Conservation (phyloP, 2,797 vertebrate genomes). For the Onychomys torridus region DNA sequence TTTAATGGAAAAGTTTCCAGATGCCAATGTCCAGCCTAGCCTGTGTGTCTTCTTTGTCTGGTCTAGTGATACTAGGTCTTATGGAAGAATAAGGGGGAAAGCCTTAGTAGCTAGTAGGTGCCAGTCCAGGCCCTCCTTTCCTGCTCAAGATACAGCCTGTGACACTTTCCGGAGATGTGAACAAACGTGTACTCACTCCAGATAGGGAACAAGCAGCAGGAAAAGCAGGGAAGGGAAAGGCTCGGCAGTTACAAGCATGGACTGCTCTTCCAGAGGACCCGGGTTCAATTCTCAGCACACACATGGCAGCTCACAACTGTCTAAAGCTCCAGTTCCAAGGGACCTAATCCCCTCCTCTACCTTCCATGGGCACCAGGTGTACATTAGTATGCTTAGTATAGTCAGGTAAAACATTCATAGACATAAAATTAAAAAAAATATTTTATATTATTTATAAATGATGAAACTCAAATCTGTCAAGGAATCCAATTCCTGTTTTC, state of each 20-base stretch:
- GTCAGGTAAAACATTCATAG: not conserved
- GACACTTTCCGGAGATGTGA: not conserved
- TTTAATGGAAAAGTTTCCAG: not conserved
- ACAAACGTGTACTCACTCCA: not conserved
- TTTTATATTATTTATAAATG: not conserved
- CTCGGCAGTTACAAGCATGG: fast-evolving
- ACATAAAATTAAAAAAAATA: not conserved
- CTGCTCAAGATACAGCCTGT: not conserved
- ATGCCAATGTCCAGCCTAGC: not conserved
- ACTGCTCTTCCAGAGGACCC: not conserved
- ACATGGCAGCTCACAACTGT: not conserved
- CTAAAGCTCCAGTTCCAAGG: not conserved
- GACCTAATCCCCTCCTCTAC: not conserved
- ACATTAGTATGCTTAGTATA: not conserved
- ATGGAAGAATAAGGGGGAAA: not conserved
- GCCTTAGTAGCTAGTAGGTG: not conserved
- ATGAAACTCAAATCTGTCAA: constrained; percentile 15
- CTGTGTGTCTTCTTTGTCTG: not conserved
- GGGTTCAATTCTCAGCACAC: not conserved
- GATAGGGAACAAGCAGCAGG: not conserved
- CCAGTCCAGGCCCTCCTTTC: not conserved
- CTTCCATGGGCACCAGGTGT: no score
- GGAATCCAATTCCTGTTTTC: constrained; percentile 40
- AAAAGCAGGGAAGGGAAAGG: no score
- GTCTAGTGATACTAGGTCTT: not conserved